Evolutionary conservation across 2,888 invertebrate genomes (phyloP).

Genomic region (Epinotia nisella): DNA sequence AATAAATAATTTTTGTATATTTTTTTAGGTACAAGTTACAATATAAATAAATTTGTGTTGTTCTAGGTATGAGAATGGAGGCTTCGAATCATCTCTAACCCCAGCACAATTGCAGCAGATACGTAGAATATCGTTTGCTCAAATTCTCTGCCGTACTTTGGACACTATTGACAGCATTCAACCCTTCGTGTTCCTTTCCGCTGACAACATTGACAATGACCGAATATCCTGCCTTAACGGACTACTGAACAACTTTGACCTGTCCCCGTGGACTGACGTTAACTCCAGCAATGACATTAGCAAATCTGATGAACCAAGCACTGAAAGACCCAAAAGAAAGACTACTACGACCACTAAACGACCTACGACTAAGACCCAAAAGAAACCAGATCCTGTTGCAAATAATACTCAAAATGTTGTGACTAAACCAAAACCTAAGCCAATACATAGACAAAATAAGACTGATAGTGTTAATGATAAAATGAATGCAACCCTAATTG

Average conservation of each 20-base stretch:
- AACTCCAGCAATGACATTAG: conserved; percentile 70
- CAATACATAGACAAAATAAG: conserved; percentile 55
- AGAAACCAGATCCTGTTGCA: conserved; percentile 51
- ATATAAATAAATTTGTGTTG: background rate
- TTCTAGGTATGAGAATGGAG: conserved; percentile 90
- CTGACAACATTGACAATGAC: conserved; percentile 85
- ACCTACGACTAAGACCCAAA: conserved; percentile 61
- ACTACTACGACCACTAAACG: conserved; percentile 53
- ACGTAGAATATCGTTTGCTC: conserved; percentile 88
- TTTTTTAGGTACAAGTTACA: background rate
- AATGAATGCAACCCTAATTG: conserved; percentile 52
- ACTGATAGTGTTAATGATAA: conserved; percentile 54
- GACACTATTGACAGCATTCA: conserved; percentile 88
- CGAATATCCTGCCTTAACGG: conserved; percentile 84
- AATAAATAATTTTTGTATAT: no score
- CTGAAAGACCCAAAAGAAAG: conserved; percentile 47
- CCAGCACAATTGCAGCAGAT: conserved; percentile 90
- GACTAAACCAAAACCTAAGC: conserved; percentile 56
- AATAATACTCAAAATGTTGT: conserved; percentile 53
- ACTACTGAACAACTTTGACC: conserved; percentile 83
- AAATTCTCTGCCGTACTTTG: conserved; percentile 88
- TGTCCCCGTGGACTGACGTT: conserved; percentile 86
- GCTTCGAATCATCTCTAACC: conserved; percentile 89
- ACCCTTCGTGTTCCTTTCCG: conserved; percentile 88
- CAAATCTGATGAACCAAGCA: conserved; percentile 62